These are phyloP conservation scores for Dendrocincla tyrannina DNA, from an alignment of 2,797 vertebrate species.

Conservation along the genomic window DNA sequence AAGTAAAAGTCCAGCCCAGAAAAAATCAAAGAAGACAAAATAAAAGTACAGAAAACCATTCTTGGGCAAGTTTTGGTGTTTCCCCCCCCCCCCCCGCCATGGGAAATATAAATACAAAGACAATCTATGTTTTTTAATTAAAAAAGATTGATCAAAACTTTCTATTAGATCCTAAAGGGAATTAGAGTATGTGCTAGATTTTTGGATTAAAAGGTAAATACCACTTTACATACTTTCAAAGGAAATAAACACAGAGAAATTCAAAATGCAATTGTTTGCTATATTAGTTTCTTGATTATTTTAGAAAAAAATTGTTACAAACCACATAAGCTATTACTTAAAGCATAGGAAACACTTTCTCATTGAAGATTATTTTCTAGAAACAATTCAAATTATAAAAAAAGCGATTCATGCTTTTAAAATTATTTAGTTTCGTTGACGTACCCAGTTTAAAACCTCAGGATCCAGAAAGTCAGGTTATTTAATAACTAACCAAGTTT, in stretches of 20 bases:
- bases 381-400: background rate
- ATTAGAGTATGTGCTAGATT: background rate
- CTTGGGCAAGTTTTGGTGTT: background rate
- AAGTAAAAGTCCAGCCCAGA: background rate
- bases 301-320: background rate
- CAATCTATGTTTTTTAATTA: constrained; percentile 2
- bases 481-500: background rate
- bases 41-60: background rate
- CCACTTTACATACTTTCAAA: background rate
- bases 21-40: background rate
- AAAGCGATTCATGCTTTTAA: background rate
- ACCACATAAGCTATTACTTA: background rate
- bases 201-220: background rate
- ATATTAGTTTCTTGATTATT: background rate
- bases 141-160: constrained; percentile 25
- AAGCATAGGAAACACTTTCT: background rate
- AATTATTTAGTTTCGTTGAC: background rate
- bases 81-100: background rate
- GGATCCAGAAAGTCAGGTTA: background rate
- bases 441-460: background rate
- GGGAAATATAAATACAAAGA: constrained; percentile 24
- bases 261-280: background rate
- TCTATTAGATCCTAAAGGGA: background rate
- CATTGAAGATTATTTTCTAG: background rate
- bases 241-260: background rate